Evolutionary conservation across 2,113 vertebrate genomes (phyloP), one percentile per base, ranked within the genome.

Genomic region (Spizaetus ornatus): DNA sequence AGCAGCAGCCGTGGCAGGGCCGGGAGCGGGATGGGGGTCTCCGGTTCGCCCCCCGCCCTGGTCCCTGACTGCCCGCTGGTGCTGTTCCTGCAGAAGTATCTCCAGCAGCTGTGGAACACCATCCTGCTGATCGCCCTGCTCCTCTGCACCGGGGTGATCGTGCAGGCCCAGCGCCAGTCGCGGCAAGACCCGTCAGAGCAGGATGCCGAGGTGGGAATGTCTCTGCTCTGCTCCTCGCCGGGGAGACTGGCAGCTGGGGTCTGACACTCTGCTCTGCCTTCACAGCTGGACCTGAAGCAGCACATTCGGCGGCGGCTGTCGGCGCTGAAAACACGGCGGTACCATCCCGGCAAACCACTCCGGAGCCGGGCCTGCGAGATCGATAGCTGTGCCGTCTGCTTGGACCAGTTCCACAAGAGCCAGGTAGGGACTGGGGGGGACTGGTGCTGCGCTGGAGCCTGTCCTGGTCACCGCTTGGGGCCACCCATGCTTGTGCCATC

Each of bases 71-170:
- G 9, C 38, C 67, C 11, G 2, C 16, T 1, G 9, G 38, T 2
- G 1, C 81, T 73, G 71, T 56, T n/a, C 89, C 69, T 42, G 43
- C 96, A 99, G 99, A 99, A 99, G 93, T 99, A 99, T 86, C 98
- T 99, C 91, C 99, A 99, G 98, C 99, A 99, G 98, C 98, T 99
- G 84, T 99, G 99, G 99, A 99, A 99, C 65, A 99, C 99, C 9
- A 99, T 99, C 94, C 97, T 99, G 88, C 97, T 99, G 88, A 98
- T 99, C 29, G 99, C 98, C 43, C 98, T 99, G 92, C 98, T 99
- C 88, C 98, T 99, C 90, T 99, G 99, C 97, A 99, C 99, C 0
- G 99, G 99, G 0, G 98, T 99, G 31, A 98, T 99, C 17, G 98
- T 99, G 82, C 99, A 99, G 96, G 99, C 99, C 5, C 99, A 99